Base-by-base conservation (phyloP, 2,797 vertebrate genomes). In the Gymnoscopelus braueri region DNA sequence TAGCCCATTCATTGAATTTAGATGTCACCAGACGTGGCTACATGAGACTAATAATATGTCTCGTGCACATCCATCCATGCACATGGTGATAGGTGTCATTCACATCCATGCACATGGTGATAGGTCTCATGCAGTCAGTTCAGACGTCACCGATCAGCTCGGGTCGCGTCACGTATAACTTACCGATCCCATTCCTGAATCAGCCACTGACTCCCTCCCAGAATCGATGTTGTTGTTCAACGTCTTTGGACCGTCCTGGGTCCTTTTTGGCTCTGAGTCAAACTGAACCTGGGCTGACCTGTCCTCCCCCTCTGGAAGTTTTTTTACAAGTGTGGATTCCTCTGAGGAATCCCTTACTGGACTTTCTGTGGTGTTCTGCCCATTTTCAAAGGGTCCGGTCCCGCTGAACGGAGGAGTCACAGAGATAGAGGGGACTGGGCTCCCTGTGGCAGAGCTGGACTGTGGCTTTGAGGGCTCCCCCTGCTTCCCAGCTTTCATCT, bases 181-280 rank as follows among this genome's bases (percentile, higher is more conserved):
- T 91, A 93, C 91, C 91, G 80, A 91, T 82, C 88, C 91, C 76
- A 85, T 68, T 62, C 87, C 87, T 32, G 87, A 89, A 75, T 89
- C 89, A 0, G 78, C 68, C 64, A 82, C 55, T 0, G 88, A 90
- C 19, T 77, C 81, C 55, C 74, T 75, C 65, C 75, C 75, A 44
- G 82, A 83, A 32, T 69, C 61, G 44, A 44, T 0, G n/a, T 23
- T 50, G 61, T 3, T 14, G 60, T 64, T 44, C 39, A 9, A 57
- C 0, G 59, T 52, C 74, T 82, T 69, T 63, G 48, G 60, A 51
- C 19, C 8, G 44, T 50, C 48, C 14, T 63, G 35, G 29, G 8
- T 5, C 13, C 1, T 70, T 10, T 1, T 47, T 3, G 69, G n/a
- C 26, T 71, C 39, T 15, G 78, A 57, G 1, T 26, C 26, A 0